Conservation (phyloP, 2,113 vertebrate species). For the Spea multiplicata region DNA sequence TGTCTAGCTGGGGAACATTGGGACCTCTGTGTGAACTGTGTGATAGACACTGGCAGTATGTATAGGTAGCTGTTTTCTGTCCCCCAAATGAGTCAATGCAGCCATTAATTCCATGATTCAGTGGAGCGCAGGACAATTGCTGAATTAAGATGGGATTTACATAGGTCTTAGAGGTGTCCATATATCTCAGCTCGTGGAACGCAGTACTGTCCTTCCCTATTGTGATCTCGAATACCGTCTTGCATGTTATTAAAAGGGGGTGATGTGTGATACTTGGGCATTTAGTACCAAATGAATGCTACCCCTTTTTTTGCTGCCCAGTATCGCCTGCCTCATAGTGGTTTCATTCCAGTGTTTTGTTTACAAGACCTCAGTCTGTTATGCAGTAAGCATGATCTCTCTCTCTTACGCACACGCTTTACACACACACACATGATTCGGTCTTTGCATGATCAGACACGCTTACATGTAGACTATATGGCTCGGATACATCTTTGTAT, state of each 20-base stretch:
- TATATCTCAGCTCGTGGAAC: constrained; percentile 28
- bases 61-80: constrained; percentile 52
- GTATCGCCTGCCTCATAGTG: background rate
- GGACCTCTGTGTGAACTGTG: constrained; percentile 54
- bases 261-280: no score
- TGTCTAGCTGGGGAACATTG: constrained; percentile 62
- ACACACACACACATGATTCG: background rate
- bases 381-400: no score
- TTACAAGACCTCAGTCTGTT: background rate
- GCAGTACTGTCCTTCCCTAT: background rate
- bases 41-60: constrained; percentile 54
- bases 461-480: background rate
- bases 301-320: background rate
- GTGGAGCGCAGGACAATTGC: constrained; percentile 58
- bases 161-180: constrained; percentile 19
- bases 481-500: background rate
- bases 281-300: background rate
- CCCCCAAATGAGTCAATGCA: constrained; percentile 59
- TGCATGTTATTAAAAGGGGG: background rate
- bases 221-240: background rate
- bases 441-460: background rate
- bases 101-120: constrained; percentile 58
- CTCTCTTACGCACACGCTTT: no score
- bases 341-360: background rate
- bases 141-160: constrained; percentile 52